A percentile compares a stretch with the other conserved stretches of the same genome.
phyloP scores from a whole-genome alignment of 2,888 invertebrate genomes.

The Mimas tiliae region DNA sequence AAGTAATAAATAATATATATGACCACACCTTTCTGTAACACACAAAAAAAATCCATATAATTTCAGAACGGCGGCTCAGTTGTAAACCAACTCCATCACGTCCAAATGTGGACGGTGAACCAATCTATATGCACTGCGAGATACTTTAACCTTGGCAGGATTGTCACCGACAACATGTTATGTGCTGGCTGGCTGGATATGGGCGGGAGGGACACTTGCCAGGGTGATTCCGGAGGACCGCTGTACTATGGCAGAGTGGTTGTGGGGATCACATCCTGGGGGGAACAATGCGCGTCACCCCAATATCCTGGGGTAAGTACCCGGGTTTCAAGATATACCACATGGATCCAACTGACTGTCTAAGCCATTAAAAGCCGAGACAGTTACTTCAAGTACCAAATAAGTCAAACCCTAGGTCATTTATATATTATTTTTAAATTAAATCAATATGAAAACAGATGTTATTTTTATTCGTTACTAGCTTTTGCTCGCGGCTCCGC shows the following conservation, averaged over 20 bases:
- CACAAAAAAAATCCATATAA: too few relatives aligned
- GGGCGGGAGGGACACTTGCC: slow-evolving; percentile 48
- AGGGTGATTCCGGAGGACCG: slow-evolving; percentile 45
- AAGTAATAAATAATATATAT: too few relatives aligned
- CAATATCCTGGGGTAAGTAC: slow-evolving; percentile 16
- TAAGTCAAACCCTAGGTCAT: too few relatives aligned
- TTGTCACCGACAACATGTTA: slow-evolving; percentile 15
- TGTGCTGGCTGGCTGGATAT: slow-evolving; percentile 42
- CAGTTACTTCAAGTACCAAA: too few relatives aligned
- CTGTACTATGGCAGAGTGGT: slow-evolving; percentile 40
- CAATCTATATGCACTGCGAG: not conserved
- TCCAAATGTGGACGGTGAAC: slow-evolving; percentile 7
- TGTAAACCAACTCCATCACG: slow-evolving; percentile 2
- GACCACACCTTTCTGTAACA: too few relatives aligned
- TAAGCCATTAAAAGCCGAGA: not conserved
- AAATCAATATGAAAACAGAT: too few relatives aligned
- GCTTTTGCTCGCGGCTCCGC: too few relatives aligned
- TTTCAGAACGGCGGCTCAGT: not conserved
- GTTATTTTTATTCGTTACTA: too few relatives aligned
- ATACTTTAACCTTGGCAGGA: not conserved
- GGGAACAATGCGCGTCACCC: not conserved
- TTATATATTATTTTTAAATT: too few relatives aligned
- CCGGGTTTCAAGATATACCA: not conserved
- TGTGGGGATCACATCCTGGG: slow-evolving; percentile 34
- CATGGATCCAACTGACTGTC: not conserved